These are phyloP conservation scores for Limnephilus lunatus DNA, from an alignment of 2,888 invertebrate genomes.

Conservation along the genomic window DNA sequence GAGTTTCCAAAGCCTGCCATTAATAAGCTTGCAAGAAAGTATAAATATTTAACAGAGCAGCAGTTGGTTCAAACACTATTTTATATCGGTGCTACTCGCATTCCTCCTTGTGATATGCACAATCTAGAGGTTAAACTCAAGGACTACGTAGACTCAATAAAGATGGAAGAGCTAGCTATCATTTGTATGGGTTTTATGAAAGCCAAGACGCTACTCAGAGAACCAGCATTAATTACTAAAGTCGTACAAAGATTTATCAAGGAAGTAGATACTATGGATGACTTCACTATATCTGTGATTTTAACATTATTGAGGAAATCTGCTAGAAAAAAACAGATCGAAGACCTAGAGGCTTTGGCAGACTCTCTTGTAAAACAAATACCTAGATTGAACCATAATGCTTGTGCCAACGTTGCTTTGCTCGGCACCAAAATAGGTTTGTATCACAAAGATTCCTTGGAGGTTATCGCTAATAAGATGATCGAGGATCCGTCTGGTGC, in stretches of 20 bases:
- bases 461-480: background rate
- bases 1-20: conserved; percentile 3
- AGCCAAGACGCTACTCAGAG: background rate
- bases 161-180: conserved; percentile 10
- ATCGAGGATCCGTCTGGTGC: background rate
- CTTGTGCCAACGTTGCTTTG: background rate
- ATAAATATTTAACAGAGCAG: conserved; percentile 5
- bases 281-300: conserved; percentile 4
- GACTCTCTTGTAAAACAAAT: conserved; percentile 23
- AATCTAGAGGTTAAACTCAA: conserved; percentile 23
- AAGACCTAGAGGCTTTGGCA: background rate
- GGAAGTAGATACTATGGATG: background rate
- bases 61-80: conserved; percentile 10
- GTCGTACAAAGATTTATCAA: background rate
- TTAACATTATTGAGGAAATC: conserved; percentile 19
- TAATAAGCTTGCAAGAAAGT: conserved; percentile 8
- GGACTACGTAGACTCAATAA: conserved; percentile 3
- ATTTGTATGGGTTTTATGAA: conserved; percentile 3
- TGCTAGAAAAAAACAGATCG: background rate
- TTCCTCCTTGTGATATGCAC: conserved; percentile 12
- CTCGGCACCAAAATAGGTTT: background rate
- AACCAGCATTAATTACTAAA: background rate
- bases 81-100: conserved; percentile 1
- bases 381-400: background rate
- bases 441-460: background rate